Percentiles rank a stretch among this genome's conserved stretches.
phyloP scores from a whole-genome alignment of 2,113 vertebrate genomes.

The Anolis carolinensis region DNA sequence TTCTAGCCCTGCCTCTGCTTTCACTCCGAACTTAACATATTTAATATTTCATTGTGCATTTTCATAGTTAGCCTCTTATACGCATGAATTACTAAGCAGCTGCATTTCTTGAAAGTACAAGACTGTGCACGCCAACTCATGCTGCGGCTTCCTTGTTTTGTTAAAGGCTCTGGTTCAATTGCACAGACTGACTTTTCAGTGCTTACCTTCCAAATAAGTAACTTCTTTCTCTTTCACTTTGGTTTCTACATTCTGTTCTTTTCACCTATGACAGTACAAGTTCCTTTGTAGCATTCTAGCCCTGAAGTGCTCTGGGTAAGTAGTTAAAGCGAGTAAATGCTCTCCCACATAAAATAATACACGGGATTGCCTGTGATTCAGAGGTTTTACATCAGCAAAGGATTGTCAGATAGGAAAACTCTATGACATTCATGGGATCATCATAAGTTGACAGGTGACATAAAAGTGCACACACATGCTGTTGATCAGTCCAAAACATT shows the following conservation, averaged over 20 bases:
- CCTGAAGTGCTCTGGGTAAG: neutral
- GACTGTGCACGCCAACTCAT: slow-evolving; percentile 36
- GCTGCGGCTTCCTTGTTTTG: slow-evolving; percentile 25
- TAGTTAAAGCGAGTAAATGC: neutral
- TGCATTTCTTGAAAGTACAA: slow-evolving; percentile 38
- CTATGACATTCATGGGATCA: too few relatives aligned
- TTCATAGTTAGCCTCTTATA: slow-evolving; percentile 68
- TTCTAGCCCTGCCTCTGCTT: slow-evolving; percentile 36
- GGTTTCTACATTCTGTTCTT: slow-evolving; percentile 1
- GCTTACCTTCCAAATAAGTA: slow-evolving; percentile 20
- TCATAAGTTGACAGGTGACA: too few relatives aligned
- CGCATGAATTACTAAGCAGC: slow-evolving; percentile 68
- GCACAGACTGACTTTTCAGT: rapidly evolving
- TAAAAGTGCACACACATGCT: neutral
- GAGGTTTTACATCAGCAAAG: neutral
- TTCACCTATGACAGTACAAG: slow-evolving; percentile 14
- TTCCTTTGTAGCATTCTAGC: slow-evolving; percentile 10
- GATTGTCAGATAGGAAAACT: neutral
- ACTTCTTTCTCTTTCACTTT: slow-evolving; percentile 12
- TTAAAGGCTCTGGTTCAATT: slow-evolving; percentile 4
- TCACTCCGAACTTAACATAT: slow-evolving; percentile 44
- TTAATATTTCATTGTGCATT: slow-evolving; percentile 73
- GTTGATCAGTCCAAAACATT: slow-evolving; percentile 7
- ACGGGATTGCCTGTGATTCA: neutral
- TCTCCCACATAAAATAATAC: neutral